Conservation (phyloP, 2,888 invertebrate genomes). For the Linnaemya vulpina region DNA sequence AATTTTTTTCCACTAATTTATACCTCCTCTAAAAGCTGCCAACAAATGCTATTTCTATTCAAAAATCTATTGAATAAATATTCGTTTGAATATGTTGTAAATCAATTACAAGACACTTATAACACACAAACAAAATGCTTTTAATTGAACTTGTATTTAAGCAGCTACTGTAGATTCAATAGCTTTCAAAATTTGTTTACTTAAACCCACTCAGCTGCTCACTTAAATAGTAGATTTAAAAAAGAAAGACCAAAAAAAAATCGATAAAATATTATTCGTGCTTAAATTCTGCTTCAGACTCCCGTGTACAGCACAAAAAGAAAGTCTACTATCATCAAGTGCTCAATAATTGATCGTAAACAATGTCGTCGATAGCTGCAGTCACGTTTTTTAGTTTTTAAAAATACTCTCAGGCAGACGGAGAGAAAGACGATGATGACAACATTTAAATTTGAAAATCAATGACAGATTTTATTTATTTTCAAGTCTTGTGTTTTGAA, state of each 20-base stretch:
- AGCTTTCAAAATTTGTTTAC: conserved; percentile 23
- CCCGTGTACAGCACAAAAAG: conserved; percentile 34
- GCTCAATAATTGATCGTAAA: conserved; percentile 21
- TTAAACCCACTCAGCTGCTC: conserved; percentile 8
- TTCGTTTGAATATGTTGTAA: not conserved
- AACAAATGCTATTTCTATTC: not conserved
- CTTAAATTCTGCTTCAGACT: conserved; percentile 36
- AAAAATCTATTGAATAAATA: not conserved
- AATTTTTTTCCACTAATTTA: too few relatives aligned
- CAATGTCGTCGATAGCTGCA: conserved; percentile 29
- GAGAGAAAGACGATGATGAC: not conserved
- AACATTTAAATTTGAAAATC: conserved; percentile 24
- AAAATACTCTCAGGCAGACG: conserved; percentile 17
- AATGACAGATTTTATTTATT: conserved; percentile 58
- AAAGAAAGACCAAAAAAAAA: conserved; percentile 1
- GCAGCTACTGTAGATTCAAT: conserved; percentile 8
- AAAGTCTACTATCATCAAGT: conserved; percentile 30
- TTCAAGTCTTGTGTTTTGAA: not conserved
- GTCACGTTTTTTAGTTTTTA: conserved; percentile 60
- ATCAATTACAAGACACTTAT: not conserved
- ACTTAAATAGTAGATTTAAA: not conserved
- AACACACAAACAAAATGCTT: not conserved
- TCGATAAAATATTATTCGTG: not conserved
- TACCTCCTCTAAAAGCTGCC: too few relatives aligned
- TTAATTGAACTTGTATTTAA: conserved; percentile 13